A percentile compares a stretch with the other conserved stretches of the same genome.
These are phyloP conservation scores for Enteromius thamalakanensis DNA, from an alignment of 2,797 vertebrate genomes.

Conservation along the genomic window DNA sequence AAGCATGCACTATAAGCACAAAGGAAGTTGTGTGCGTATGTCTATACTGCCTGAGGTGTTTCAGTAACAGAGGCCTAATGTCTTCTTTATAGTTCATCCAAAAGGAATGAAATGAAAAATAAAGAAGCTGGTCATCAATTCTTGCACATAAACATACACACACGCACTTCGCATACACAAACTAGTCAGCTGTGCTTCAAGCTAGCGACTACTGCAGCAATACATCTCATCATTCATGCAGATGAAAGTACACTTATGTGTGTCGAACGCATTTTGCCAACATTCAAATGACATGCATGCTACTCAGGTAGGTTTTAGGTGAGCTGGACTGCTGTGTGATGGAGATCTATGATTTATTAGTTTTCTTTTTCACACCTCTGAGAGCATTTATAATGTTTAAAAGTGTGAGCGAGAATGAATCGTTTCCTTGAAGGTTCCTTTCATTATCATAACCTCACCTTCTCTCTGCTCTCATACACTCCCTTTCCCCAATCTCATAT, in stretches of 20 bases:
- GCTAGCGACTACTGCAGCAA: conserved; percentile 72
- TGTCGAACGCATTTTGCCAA: conserved; percentile 76
- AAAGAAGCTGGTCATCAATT: conserved; percentile 2
- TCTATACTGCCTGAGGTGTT: conserved; percentile 33
- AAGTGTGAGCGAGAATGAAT: conserved; percentile 54
- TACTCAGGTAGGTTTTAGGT: conserved; percentile 60
- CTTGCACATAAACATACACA: conserved; percentile 47
- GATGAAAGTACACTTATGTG: conserved; percentile 67
- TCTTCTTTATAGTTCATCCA: conserved; percentile 19
- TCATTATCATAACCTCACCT: conserved; percentile 55
- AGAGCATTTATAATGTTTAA: conserved; percentile 51
- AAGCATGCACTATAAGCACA: conserved; percentile 77
- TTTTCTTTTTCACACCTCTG: conserved; percentile 11
- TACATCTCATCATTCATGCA: conserved; percentile 77
- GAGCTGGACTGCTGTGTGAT: conserved; percentile 44
- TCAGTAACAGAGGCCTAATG: neutral
- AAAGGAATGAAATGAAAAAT: conserved; percentile 6
- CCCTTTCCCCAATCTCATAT: conserved; percentile 49
- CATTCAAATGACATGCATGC: conserved; percentile 89
- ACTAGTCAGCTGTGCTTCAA: conserved; percentile 78
- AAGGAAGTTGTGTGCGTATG: conserved; percentile 23
- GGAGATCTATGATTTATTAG: conserved; percentile 41
- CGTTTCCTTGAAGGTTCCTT: conserved; percentile 53
- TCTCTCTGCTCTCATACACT: neutral
- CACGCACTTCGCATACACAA: conserved; percentile 49